These are phyloP conservation scores for Sphenodon punctatus DNA, from an alignment of 2,797 vertebrate species.

Conservation along the genomic window DNA sequence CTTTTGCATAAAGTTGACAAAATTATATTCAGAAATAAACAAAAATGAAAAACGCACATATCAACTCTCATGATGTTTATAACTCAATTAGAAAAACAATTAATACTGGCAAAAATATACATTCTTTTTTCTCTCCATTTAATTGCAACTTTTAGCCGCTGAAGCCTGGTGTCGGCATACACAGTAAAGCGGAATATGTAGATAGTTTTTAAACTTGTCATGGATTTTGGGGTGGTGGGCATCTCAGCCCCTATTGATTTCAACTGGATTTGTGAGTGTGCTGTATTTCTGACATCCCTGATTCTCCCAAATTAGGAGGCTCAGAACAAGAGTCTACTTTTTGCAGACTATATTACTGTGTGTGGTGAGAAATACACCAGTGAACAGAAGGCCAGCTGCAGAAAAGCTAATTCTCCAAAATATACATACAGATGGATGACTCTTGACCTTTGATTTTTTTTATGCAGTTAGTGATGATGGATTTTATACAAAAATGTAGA, in stretches of 20 bases:
- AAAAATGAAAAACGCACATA: background rate
- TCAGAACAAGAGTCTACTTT: too few relatives aligned
- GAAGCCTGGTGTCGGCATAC: background rate
- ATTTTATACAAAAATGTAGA: background rate
- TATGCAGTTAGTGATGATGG: background rate
- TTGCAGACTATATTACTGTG: background rate
- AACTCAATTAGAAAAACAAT: background rate
- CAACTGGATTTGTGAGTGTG: background rate
- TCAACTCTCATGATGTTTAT: background rate
- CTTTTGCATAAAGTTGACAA: background rate
- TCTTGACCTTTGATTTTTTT: background rate
- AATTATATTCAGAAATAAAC: slow-evolving; percentile 7
- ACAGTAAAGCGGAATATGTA: background rate
- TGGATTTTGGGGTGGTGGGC: background rate
- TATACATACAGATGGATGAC: background rate
- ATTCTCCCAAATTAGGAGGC: background rate
- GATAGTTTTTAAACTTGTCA: background rate
- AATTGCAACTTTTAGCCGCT: background rate
- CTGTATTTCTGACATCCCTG: background rate
- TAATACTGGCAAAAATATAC: background rate
- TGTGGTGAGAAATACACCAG: too few relatives aligned
- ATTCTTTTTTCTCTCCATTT: background rate
- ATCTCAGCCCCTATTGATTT: background rate
- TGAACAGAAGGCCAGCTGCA: background rate
- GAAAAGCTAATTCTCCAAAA: background rate